Evolutionary conservation across 2,888 invertebrate species (phyloP), one percentile per base, ranked within the genome.

Genomic region (Horisme vitalbata): DNA sequence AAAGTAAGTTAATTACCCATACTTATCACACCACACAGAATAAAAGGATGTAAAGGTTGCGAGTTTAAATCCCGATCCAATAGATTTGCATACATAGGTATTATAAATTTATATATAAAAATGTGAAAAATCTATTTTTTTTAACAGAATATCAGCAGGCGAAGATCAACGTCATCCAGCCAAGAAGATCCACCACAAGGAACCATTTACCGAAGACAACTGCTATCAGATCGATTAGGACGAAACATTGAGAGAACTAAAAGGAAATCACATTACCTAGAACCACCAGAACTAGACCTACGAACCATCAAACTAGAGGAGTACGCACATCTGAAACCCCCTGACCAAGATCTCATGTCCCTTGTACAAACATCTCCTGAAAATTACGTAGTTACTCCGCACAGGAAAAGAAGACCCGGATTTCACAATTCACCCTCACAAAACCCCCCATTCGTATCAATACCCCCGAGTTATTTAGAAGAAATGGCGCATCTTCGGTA

Each of bases 351-450:
- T 60, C 80, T 94, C 43, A 92, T 93, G 78, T 92, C 93, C 39
- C 88, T 94, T 32, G 93, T 94, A 35, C 94, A 93, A 68, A 86
- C 90, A 2, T 94, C 95, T 45, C 95, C 95, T 0, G 95, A 95
- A 76, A 95, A 95, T 66, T 96, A 96, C 70, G 95, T 96, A 27
- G 96, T 96, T 12, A 96, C 96, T 20, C 96, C 96, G 7, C 96
- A 96, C 84, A 90, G 96, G 63, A 96, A 96, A 84, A 91, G 96
- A 75, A 90, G 96, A 73, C 96, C 96, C 0, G 96, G 96, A 36
- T 96, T 96, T 68, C 95, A 96, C 75, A 96, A 96, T 71, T 94
- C 96, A 21, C 96, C 96, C 11, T 94, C 95, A 54, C 96, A 96
- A 73, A 96, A 96, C 82, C 95, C 95, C 52, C 95, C 96, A 24